Percentiles rank a stretch among this genome's conserved stretches.
phyloP scores from a whole-genome alignment of 2,113 vertebrate genomes.

The Eptesicus fuscus region DNA sequence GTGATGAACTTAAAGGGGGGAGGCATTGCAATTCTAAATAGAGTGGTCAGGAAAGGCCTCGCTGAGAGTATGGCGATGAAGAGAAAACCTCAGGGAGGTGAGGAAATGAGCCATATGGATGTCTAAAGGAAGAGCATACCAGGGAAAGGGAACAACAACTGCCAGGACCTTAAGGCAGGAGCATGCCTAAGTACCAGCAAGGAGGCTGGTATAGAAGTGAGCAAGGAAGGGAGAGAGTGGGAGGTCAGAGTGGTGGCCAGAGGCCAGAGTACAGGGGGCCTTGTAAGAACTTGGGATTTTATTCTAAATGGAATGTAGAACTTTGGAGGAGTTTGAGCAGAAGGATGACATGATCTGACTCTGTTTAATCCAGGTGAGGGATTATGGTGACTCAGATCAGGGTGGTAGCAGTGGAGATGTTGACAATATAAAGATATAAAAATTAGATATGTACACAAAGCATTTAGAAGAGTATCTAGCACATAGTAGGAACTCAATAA shows the following conservation, averaged over 20 bases:
- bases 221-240: background rate
- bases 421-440: background rate
- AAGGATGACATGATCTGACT: background rate
- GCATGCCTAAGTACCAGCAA: background rate
- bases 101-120: background rate
- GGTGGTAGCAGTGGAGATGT: background rate
- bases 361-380: background rate
- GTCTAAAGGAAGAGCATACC: background rate
- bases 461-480: background rate
- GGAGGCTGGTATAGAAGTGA: background rate
- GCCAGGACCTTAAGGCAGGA: background rate
- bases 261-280: background rate
- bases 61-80: background rate
- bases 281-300: background rate
- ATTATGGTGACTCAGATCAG: background rate
- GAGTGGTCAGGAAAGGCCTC: background rate
- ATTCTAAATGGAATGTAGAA: conserved; percentile 25
- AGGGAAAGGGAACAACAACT: background rate
- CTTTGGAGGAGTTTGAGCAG: background rate
- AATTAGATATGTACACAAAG: background rate
- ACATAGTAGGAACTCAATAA: background rate
- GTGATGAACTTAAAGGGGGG: background rate
- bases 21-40: background rate
- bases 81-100: background rate
- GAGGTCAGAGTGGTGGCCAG: background rate